phyloP scores from a whole-genome alignment of 2,113 vertebrate species.

The Sardina pilchardus region DNA sequence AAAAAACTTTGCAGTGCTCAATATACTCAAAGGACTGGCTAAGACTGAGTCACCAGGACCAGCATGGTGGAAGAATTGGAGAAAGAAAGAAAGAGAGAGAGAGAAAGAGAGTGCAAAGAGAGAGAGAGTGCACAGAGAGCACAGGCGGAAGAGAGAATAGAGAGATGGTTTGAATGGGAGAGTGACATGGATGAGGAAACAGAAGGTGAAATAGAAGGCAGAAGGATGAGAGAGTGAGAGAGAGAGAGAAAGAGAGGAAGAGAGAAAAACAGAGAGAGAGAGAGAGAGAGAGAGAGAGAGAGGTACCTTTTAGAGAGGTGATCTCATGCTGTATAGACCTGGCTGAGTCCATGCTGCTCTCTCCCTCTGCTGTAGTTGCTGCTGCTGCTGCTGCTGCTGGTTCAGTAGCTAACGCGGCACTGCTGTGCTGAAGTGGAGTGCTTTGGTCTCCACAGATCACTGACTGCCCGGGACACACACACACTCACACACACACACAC shows the following conservation, averaged over 20 bases:
- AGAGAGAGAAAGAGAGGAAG: constrained; percentile 4
- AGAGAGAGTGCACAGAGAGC: constrained; percentile 28
- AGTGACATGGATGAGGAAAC: not conserved
- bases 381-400: constrained; percentile 23
- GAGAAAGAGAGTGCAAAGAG: not conserved
- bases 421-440: not conserved
- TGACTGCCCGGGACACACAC: not conserved
- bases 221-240: not conserved
- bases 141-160: constrained; percentile 49
- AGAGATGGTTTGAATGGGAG: constrained; percentile 34
- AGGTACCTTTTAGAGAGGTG: constrained; percentile 88
- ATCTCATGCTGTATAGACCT: constrained; percentile 91
- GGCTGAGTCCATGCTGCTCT: constrained; percentile 72
- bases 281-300: not conserved
- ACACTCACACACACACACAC: not conserved
- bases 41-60: not conserved
- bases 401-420: not conserved
- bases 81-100: not conserved
- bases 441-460: not conserved
- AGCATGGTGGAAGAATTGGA: not conserved
- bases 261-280: constrained; percentile 18
- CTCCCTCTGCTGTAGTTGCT: constrained; percentile 21
- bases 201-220: not conserved
- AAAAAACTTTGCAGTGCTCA: not conserved
- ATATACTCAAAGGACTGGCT: not conserved